phyloP scores from a whole-genome alignment of 2,113 vertebrate species.

The Delphinus delphis region DNA sequence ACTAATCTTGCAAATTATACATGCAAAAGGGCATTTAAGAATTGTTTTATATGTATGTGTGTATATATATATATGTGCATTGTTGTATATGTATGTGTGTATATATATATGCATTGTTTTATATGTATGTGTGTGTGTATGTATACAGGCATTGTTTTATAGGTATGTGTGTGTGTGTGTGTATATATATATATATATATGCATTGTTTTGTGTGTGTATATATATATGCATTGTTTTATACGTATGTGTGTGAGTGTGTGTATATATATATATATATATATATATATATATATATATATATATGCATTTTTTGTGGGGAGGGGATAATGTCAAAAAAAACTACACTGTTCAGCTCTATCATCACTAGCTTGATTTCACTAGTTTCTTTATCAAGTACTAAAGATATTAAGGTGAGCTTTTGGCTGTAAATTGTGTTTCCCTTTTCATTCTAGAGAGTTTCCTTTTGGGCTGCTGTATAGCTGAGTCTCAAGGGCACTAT shows the following conservation, averaged over 20 bases:
- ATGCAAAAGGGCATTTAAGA: background rate
- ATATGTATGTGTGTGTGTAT: no score
- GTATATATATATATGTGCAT: no score
- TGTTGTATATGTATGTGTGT: no score
- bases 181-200: no score
- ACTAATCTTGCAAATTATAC: background rate
- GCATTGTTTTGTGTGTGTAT: background rate
- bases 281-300: background rate
- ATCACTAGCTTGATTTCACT: background rate
- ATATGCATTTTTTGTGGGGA: background rate
- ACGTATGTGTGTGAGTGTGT: background rate
- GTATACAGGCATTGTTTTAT: no score
- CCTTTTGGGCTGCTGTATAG: background rate
- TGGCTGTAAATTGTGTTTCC: constrained; percentile 14
- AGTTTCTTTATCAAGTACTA: background rate
- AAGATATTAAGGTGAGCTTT: background rate
- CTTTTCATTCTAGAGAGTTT: background rate
- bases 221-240: background rate
- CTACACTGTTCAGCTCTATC: background rate
- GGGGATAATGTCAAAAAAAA: background rate
- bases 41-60: background rate
- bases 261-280: background rate
- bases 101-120: no score
- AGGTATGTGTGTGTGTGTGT: no score
- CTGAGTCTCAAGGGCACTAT: background rate